Evolutionary conservation across 2,113 vertebrate species (phyloP).

Genomic region (Eptesicus fuscus): DNA sequence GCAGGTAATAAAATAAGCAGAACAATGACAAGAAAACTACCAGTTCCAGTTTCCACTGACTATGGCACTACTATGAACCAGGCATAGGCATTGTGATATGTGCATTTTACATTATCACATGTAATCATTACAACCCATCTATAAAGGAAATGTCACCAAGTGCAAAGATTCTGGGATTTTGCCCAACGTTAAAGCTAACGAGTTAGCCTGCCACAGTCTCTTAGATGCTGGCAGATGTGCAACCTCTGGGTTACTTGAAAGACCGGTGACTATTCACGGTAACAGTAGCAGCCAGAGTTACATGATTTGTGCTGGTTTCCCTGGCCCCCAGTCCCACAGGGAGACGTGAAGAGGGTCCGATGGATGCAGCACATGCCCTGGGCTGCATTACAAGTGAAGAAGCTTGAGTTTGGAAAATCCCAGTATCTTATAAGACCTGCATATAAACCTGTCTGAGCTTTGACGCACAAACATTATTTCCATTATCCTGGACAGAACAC

Average conservation of each 20-base stretch:
- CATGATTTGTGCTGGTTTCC: not conserved
- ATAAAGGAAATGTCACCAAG: not conserved
- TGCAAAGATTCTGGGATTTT: not conserved
- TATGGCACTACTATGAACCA: not conserved
- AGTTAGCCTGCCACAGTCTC: not conserved
- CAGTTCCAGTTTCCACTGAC: not conserved
- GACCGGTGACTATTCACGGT: not conserved
- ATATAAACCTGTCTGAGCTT: not conserved
- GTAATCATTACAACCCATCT: not conserved
- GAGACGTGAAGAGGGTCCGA: not conserved
- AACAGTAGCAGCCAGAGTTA: not conserved
- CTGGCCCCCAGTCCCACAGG: not conserved
- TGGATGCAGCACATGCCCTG: not conserved
- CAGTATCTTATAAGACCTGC: not conserved
- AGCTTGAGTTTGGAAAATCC: not conserved
- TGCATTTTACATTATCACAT: too few species aligned
- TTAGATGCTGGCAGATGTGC: not conserved
- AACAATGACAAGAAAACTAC: not conserved
- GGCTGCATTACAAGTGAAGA: not conserved
- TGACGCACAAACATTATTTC: not conserved
- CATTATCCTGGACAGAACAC: not conserved
- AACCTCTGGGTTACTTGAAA: not conserved
- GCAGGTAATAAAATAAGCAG: not conserved
- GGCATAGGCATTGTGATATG: not conserved
- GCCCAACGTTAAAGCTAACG: not conserved